Conservation (phyloP, 2,797 vertebrate species). For the Pantherophis vulpinus region DNA sequence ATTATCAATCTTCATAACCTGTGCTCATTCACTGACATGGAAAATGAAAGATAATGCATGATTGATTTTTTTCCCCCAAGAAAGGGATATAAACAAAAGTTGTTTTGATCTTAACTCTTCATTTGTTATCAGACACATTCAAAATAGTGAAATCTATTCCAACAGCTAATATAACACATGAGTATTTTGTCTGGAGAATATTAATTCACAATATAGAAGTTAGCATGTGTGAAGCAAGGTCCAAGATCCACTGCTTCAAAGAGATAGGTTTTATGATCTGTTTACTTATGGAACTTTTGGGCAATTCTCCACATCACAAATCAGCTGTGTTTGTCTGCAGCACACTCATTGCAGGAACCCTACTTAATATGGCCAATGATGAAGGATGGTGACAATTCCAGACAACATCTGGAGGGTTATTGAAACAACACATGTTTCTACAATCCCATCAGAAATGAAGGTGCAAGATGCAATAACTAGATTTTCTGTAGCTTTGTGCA, state of each 20-base stretch:
- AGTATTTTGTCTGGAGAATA: not conserved
- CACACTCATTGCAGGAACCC: not conserved
- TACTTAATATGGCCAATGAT: not conserved
- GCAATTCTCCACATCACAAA: not conserved
- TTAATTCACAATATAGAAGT: not conserved
- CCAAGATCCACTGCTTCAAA: not conserved
- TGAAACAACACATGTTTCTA: not conserved
- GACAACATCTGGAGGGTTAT: not conserved
- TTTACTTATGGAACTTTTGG: not conserved
- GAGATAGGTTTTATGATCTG: not conserved
- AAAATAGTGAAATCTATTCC: conserved; percentile 27
- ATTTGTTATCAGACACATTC: conserved; percentile 43
- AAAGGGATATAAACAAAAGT: conserved; percentile 27
- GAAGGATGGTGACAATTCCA: not conserved
- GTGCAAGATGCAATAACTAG: not conserved
- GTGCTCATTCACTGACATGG: not conserved
- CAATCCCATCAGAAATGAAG: not conserved
- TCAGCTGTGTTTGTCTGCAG: not conserved
- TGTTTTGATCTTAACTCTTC: conserved; percentile 55
- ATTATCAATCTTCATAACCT: not conserved
- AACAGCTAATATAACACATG: not conserved
- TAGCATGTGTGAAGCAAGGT: not conserved
- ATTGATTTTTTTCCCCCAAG: not conserved
- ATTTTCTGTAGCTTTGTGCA: not conserved
- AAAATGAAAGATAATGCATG: not conserved